Conservation (phyloP, 2,797 vertebrate species). For the Hydrophis major region DNA sequence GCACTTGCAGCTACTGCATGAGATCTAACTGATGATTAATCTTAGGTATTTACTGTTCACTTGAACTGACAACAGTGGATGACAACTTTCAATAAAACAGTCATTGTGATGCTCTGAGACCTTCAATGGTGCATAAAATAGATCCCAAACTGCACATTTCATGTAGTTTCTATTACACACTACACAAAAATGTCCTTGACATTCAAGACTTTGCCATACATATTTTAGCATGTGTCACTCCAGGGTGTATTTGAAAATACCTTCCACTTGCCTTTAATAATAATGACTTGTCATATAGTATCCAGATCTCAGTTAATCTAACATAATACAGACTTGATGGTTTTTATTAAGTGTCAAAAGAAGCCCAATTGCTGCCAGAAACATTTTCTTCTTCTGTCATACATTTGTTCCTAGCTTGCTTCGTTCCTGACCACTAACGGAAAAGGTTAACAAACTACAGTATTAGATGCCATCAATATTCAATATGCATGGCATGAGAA, state of each 20-base stretch:
- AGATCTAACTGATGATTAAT: conserved; percentile 45
- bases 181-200: conserved; percentile 77
- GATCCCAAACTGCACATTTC: conserved; percentile 74
- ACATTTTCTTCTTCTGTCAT: conserved; percentile 64
- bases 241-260: conserved; percentile 78
- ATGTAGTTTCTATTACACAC: conserved; percentile 68
- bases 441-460: conserved; percentile 74
- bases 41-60: conserved; percentile 66
- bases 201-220: conserved; percentile 74
- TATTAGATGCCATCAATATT: conserved; percentile 68
- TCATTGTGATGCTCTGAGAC: conserved; percentile 68
- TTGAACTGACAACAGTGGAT: conserved; percentile 44
- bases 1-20: neutral
- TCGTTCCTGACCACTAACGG: conserved; percentile 69
- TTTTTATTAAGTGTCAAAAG: conserved; percentile 78
- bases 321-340: conserved; percentile 74
- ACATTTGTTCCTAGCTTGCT: conserved; percentile 63
- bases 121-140: conserved; percentile 69
- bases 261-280: conserved; percentile 80
- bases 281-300: conserved; percentile 79
- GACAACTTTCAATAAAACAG: conserved; percentile 69
- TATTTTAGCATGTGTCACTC: conserved; percentile 78
- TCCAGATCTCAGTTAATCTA: conserved; percentile 76
- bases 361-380: conserved; percentile 66
- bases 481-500: conserved; percentile 56